These are phyloP conservation scores for Phrynocephalus forsythii DNA, from an alignment of 2,797 vertebrate species.

Conservation along the genomic window DNA sequence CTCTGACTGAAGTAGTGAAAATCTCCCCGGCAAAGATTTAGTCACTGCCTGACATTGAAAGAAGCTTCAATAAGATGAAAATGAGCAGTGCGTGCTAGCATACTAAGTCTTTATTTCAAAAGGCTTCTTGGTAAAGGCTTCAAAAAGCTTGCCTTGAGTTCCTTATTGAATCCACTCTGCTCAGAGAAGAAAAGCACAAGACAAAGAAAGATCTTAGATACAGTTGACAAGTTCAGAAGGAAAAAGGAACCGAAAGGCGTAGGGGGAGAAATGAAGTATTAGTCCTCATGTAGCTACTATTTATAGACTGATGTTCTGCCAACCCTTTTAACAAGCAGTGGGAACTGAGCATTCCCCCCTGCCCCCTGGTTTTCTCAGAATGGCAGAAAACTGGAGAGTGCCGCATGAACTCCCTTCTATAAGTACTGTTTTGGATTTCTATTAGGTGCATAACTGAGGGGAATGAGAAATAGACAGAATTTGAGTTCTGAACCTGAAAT, in stretches of 20 bases:
- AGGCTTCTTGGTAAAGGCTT: constrained; percentile 1
- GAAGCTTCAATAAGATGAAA: constrained; percentile 2
- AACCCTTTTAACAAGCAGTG: neutral
- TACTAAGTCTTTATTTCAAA: constrained; percentile 1
- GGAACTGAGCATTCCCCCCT: neutral
- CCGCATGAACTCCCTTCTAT: neutral
- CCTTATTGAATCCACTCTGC: neutral
- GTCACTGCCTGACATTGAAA: neutral
- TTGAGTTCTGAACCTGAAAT: neutral
- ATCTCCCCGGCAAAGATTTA: neutral
- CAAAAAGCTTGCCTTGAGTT: neutral
- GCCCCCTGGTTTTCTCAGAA: neutral
- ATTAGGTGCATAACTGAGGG: neutral
- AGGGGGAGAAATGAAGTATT: neutral
- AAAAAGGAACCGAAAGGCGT: neutral
- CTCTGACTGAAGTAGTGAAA: neutral
- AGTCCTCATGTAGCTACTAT: neutral
- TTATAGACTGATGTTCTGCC: constrained; percentile 4
- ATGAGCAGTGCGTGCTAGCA: neutral
- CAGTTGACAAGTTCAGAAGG: neutral
- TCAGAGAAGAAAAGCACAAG: neutral
- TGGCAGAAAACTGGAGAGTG: neutral
- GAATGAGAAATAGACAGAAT: neutral
- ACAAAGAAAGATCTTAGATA: neutral
- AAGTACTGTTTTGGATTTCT: neutral